Percentiles rank a stretch among this genome's conserved stretches.
Evolutionary conservation across 2,113 vertebrate genomes (phyloP).

Genomic region (Tauraco erythrolophus): DNA sequence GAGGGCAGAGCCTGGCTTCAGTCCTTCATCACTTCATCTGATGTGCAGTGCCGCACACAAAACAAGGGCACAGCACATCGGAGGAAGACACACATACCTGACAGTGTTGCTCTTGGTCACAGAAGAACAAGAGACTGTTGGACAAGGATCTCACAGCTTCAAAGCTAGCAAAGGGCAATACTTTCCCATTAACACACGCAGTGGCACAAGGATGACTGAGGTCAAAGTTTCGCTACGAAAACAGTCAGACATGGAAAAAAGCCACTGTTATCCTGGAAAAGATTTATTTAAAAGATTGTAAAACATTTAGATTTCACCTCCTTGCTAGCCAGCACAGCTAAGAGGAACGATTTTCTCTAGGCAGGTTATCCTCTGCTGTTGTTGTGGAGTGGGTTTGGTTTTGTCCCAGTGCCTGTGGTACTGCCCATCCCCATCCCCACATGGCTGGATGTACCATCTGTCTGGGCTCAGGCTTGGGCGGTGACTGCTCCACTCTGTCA

Average conservation of each 20-base stretch:
- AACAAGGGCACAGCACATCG: fast-evolving
- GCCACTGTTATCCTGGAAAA: not conserved
- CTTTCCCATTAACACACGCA: not conserved
- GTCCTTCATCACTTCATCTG: not conserved
- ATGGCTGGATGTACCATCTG: not conserved
- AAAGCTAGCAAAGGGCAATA: not conserved
- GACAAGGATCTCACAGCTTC: not conserved
- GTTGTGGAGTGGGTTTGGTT: not conserved
- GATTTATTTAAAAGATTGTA: not conserved
- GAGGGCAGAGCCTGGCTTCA: not conserved
- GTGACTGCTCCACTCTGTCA: fast-evolving
- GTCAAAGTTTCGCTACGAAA: not conserved
- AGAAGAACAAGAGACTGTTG: not conserved
- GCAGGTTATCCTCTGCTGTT: not conserved
- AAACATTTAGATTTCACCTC: not conserved
- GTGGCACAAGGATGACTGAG: not conserved
- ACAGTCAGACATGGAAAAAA: not conserved
- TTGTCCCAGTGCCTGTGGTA: not conserved
- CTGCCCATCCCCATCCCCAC: not conserved
- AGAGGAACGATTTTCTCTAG: not conserved
- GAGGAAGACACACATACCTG: not conserved
- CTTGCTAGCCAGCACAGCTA: not conserved
- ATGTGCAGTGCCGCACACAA: fast-evolving
- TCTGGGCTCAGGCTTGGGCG: not conserved
- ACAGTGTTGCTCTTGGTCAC: not conserved